These are phyloP conservation scores for Minunthozetes semirufus DNA, from an alignment of 2,888 invertebrate genomes.

Conservation along the genomic window DNA sequence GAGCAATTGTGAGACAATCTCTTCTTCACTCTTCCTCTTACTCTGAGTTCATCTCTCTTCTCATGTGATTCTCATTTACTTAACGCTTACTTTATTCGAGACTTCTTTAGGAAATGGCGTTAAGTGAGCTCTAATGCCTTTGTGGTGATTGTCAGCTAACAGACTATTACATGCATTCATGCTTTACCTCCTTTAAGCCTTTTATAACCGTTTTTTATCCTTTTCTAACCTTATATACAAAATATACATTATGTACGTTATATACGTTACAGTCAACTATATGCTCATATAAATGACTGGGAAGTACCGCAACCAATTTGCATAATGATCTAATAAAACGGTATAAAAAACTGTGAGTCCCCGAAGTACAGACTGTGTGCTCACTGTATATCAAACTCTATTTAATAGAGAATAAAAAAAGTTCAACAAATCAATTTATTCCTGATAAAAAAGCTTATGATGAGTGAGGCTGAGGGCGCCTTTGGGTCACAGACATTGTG, in stretches of 20 bases:
- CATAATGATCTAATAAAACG: conserved; percentile 32
- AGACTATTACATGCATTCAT: conserved; percentile 22
- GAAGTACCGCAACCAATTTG: conserved; percentile 30
- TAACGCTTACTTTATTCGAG: conserved; percentile 21
- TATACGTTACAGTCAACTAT: neutral
- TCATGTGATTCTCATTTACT: conserved; percentile 20
- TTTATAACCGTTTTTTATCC: conserved; percentile 28
- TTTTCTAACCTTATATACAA: conserved; percentile 12
- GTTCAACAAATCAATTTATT: conserved; percentile 32
- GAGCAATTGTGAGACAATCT: neutral
- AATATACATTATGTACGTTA: neutral
- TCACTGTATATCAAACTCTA: conserved; percentile 28
- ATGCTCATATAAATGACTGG: conserved; percentile 27
- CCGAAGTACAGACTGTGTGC: conserved; percentile 11
- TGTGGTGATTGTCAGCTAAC: conserved; percentile 30
- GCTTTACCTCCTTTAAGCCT: conserved; percentile 21
- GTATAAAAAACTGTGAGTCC: conserved; percentile 26
- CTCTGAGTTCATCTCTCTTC: neutral
- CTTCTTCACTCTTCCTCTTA: neutral
- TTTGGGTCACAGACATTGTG: conserved; percentile 7
- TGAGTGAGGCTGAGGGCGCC: conserved; percentile 16
- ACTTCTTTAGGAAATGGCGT: conserved; percentile 22
- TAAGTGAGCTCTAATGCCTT: conserved; percentile 29
- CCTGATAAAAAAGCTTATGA: conserved; percentile 25
- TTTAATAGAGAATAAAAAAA: conserved; percentile 29